Conservation (phyloP, 2,113 vertebrate species). For the Mohoua ochrocephala region DNA sequence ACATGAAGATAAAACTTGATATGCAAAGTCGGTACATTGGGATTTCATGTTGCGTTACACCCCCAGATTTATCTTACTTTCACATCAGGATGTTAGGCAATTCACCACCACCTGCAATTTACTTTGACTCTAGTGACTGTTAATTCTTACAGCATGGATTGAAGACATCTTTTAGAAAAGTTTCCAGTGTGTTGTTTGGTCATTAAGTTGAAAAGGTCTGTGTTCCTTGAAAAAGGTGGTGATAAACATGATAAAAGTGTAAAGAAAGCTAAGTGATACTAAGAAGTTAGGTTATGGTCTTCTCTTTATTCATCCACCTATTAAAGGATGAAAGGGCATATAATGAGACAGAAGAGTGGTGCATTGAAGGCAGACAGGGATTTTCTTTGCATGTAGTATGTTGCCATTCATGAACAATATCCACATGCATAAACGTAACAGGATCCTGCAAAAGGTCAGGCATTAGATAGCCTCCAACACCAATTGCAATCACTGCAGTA, state of each 20-base stretch:
- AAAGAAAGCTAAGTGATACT: not conserved
- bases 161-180: not conserved
- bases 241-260: not conserved
- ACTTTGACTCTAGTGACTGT: not conserved
- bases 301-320: not conserved
- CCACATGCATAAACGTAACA: not conserved
- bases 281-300: not conserved
- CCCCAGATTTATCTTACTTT: not conserved
- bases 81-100: not conserved
- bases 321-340: not conserved
- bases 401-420: not conserved
- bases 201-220: not conserved
- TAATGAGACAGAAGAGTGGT: not conserved
- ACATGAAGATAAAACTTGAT: not conserved
- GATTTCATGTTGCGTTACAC: not conserved
- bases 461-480: not conserved
- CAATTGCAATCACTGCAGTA: not conserved
- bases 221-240: not conserved
- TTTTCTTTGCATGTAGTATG: not conserved
- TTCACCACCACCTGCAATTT: not conserved
- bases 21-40: not conserved
- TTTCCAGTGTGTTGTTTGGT: not conserved
- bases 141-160: not conserved
- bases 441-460: not conserved
- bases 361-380: not conserved